Evolutionary conservation across 2,113 vertebrate species (phyloP).

Genomic region (Guaruba guarouba): DNA sequence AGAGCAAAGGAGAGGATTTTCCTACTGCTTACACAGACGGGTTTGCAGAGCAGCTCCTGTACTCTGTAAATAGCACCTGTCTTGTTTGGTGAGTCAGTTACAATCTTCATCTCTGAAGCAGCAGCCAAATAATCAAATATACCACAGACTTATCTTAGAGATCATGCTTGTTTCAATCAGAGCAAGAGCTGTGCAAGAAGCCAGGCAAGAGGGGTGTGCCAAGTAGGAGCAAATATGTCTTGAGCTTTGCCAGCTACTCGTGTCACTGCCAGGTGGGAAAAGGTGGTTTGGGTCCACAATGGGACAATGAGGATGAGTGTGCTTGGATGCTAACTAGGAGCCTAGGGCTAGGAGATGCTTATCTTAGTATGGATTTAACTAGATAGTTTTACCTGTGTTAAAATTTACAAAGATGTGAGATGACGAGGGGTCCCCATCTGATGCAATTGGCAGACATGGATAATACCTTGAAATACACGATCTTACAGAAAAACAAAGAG

Average conservation of each 20-base stretch:
- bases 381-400: not conserved
- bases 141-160: not conserved
- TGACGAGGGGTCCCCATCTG: not conserved
- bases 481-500: not conserved
- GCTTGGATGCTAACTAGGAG: not conserved
- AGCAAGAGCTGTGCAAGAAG: not conserved
- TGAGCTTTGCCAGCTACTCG: not conserved
- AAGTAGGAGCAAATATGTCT: not conserved
- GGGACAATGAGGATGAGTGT: not conserved
- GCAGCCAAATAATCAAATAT: constrained; percentile 11
- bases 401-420: not conserved
- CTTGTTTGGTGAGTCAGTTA: not conserved
- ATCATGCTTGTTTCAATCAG: not conserved
- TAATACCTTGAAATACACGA: not conserved
- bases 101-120: not conserved
- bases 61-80: not conserved
- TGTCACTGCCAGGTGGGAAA: not conserved
- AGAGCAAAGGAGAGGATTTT: constrained; percentile 6
- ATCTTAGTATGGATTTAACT: not conserved
- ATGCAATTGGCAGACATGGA: not conserved
- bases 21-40: not conserved
- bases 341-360: not conserved
- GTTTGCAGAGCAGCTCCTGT: not conserved
- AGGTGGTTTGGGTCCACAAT: not conserved
- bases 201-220: not conserved